Conservation (phyloP, 2,113 vertebrate genomes). For the Toxostoma redivivum region DNA sequence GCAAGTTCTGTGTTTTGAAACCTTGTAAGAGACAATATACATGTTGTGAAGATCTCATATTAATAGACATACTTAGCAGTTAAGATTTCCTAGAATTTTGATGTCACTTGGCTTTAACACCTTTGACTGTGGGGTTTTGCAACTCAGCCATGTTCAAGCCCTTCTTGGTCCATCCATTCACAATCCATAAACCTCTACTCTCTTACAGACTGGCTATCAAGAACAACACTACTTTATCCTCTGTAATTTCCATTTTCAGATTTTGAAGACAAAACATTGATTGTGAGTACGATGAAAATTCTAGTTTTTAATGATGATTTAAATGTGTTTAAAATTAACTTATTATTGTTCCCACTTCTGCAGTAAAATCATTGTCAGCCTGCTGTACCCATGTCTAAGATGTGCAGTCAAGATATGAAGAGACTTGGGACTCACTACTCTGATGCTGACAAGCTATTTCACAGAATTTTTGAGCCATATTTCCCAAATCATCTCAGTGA, state of each 20-base stretch:
- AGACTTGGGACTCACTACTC: not conserved
- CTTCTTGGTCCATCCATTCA: not conserved
- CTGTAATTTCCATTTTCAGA: not conserved
- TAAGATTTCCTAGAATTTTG: not conserved
- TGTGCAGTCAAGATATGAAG: not conserved
- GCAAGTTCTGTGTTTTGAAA: not conserved
- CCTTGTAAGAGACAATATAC: not conserved
- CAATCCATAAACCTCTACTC: not conserved
- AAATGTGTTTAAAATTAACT: not conserved
- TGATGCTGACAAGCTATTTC: not conserved
- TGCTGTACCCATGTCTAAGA: not conserved
- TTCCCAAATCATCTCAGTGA: not conserved
- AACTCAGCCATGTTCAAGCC: not conserved
- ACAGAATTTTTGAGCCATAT: not conserved
- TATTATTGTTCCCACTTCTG: not conserved
- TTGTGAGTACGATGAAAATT: rapidly evolving
- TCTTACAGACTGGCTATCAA: not conserved
- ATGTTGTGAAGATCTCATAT: not conserved
- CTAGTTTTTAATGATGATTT: not conserved
- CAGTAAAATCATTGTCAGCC: not conserved
- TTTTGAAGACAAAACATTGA: not conserved
- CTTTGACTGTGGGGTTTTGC: not conserved
- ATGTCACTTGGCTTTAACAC: not conserved
- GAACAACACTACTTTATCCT: not conserved
- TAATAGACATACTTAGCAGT: not conserved